phyloP scores from a whole-genome alignment of 2,113 vertebrate genomes.

The Archilochus colubris region DNA sequence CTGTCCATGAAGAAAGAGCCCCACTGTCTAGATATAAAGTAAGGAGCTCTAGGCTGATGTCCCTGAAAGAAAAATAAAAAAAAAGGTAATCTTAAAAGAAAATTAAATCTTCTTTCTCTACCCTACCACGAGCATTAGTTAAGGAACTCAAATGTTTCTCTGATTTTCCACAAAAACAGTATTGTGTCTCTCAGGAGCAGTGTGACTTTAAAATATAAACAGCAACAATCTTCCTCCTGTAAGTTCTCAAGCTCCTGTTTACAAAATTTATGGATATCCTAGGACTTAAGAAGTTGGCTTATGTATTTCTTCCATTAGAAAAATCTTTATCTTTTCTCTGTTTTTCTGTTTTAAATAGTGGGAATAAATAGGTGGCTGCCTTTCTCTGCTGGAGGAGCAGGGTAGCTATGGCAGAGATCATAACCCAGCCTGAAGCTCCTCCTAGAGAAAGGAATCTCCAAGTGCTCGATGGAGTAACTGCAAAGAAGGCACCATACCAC shows the following conservation, averaged over 20 bases:
- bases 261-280: neutral
- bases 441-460: neutral
- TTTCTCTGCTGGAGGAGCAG: neutral
- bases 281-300: neutral
- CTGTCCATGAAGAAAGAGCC: conserved; percentile 92
- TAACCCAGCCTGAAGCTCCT: neutral
- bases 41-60: conserved; percentile 81
- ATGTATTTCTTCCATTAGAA: neutral
- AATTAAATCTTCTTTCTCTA: neutral
- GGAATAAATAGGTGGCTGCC: neutral
- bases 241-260: neutral
- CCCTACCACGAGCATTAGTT: neutral
- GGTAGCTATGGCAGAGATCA: neutral
- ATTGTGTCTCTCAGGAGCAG: neutral
- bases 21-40: conserved; percentile 87
- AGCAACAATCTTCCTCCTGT: neutral
- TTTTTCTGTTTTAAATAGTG: neutral
- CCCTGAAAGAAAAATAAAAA: conserved; percentile 74
- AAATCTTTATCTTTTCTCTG: neutral
- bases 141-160: neutral
- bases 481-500: neutral
- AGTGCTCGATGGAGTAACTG: neutral
- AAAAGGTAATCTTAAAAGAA: neutral
- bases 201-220: neutral
- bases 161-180: neutral